Conservation (phyloP, 2,888 invertebrate genomes). For the Dynastes hyllus region DNA sequence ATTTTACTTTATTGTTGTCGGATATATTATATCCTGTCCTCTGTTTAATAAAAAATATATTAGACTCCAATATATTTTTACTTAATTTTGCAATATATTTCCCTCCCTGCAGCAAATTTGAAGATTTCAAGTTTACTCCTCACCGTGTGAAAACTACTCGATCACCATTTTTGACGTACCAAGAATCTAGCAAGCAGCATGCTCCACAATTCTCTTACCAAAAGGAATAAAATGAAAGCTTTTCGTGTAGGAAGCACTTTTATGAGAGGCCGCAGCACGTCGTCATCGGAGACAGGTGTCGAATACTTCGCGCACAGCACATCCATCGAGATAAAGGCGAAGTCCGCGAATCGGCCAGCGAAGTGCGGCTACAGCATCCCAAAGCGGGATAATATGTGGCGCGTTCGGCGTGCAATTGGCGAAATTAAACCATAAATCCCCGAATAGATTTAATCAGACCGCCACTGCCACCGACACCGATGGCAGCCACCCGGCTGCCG, state of each 20-base stretch:
- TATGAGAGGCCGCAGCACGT: neutral
- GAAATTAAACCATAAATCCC: conserved; percentile 41
- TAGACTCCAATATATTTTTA: no score
- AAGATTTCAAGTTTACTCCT: no score
- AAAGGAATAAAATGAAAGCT: neutral
- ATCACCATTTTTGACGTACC: no score
- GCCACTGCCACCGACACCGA: neutral
- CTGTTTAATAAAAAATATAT: no score
- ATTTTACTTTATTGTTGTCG: no score
- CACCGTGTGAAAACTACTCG: no score
- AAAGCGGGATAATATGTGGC: conserved; percentile 9
- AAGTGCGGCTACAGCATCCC: neutral
- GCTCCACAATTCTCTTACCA: no score
- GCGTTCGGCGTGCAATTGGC: conserved; percentile 20
- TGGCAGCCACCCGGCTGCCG: neutral
- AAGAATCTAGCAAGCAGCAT: no score
- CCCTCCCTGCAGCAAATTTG: no score
- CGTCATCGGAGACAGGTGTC: neutral
- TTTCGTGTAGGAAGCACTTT: neutral
- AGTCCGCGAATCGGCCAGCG: neutral
- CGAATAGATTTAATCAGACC: conserved; percentile 41
- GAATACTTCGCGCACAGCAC: neutral
- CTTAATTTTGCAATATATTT: no score
- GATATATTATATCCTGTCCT: no score
- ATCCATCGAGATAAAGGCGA: no score